These are phyloP conservation scores for Pedetes capensis DNA, from an alignment of 2,113 vertebrate genomes.

Conservation along the genomic window DNA sequence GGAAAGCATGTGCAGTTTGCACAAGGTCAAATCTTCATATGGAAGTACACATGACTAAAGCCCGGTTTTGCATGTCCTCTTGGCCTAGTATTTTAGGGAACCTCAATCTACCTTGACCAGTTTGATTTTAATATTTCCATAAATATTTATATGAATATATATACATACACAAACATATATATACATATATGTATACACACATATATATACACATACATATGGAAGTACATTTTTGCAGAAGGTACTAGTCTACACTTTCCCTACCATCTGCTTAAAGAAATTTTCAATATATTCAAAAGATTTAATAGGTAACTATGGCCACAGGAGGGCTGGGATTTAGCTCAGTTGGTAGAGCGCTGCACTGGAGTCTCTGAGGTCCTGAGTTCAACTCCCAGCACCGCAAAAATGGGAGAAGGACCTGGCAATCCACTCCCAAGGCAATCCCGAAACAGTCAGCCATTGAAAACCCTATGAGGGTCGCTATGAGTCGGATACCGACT, in stretches of 20 bases:
- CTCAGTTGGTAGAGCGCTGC: too few species aligned
- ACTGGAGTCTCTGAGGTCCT: too few species aligned
- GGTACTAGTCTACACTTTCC: not conserved
- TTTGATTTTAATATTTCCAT: not conserved
- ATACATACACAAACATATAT: not conserved
- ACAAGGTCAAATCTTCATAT: too few species aligned
- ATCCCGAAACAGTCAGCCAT: too few species aligned
- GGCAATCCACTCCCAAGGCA: too few species aligned
- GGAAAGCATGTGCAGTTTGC: not conserved
- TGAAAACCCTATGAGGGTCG: too few species aligned
- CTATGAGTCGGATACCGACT: too few species aligned
- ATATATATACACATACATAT: not conserved
- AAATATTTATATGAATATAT: not conserved
- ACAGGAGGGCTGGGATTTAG: too few species aligned
- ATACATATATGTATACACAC: not conserved
- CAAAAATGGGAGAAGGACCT: too few species aligned
- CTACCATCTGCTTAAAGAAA: not conserved
- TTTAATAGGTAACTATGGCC: not conserved
- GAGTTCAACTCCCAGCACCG: too few species aligned
- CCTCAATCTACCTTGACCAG: not conserved
- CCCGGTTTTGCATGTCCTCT: not conserved
- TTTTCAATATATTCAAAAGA: constrained; percentile 7
- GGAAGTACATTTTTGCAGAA: not conserved
- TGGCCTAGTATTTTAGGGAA: not conserved
- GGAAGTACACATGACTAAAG: not conserved